phyloP scores from a whole-genome alignment of 2,888 invertebrate genomes.

The Pyrocoelia pectoralis region DNA sequence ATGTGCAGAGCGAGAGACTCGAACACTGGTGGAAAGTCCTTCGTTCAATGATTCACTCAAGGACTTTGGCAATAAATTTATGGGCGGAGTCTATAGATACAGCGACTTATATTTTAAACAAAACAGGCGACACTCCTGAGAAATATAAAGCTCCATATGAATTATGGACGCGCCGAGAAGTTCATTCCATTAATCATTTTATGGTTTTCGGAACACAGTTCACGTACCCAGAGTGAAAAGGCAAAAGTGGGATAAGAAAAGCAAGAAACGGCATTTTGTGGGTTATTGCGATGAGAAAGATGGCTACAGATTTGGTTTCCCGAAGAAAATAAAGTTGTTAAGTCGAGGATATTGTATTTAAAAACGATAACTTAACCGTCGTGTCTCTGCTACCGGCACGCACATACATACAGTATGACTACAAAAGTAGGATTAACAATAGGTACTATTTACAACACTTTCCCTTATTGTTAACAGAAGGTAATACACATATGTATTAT shows the following conservation, averaged over 20 bases:
- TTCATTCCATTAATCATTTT: neutral
- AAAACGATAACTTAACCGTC: neutral
- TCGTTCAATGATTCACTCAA: neutral
- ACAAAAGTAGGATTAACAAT: no score
- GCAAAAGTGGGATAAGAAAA: slow-evolving; percentile 4
- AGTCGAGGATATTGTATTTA: neutral
- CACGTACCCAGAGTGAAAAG: neutral
- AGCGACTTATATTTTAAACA: neutral
- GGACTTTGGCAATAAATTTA: neutral
- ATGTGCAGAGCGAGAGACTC: neutral
- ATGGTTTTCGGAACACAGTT: slow-evolving; percentile 5
- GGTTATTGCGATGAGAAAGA: neutral
- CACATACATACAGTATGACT: no score
- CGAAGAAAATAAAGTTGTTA: neutral
- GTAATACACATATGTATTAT: no score
- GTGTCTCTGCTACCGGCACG: no score
- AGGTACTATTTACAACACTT: no score
- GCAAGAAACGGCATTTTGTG: neutral
- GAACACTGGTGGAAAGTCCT: neutral
- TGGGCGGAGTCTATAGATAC: neutral
- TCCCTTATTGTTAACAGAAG: no score
- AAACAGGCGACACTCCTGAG: neutral
- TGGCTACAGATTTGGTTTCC: neutral
- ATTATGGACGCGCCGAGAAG: neutral
- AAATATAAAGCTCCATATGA: neutral